phyloP scores from a whole-genome alignment of 2,888 invertebrate species.

The Alcis repandata region DNA sequence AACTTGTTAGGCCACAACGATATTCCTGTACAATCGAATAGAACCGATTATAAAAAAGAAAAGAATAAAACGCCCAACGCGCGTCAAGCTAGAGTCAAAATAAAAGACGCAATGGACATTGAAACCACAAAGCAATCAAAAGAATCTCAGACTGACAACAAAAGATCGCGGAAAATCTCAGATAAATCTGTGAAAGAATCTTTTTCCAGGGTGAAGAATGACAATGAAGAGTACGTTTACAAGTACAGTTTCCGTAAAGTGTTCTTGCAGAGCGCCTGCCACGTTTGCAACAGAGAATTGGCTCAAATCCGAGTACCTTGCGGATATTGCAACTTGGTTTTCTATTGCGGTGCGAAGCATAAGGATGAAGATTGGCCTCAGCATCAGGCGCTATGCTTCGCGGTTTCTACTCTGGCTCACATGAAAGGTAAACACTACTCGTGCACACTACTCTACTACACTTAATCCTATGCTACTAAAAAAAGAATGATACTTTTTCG shows the following conservation, averaged over 20 bases:
- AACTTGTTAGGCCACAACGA: conserved; percentile 84
- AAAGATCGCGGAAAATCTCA: conserved; percentile 53
- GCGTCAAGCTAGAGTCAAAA: conserved; percentile 75
- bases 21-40: conserved; percentile 86
- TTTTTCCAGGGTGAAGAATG: conserved; percentile 74
- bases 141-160: conserved; percentile 70
- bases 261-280: conserved; percentile 87
- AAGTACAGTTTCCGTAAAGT: conserved; percentile 89
- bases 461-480: too few relatives aligned
- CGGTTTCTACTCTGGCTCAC: conserved; percentile 86
- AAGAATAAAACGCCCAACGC: conserved; percentile 79
- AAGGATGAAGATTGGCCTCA: conserved; percentile 85
- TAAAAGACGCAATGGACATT: conserved; percentile 73
- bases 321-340: conserved; percentile 87
- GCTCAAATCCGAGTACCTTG: conserved; percentile 68
- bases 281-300: conserved; percentile 78
- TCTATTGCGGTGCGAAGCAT: conserved; percentile 88
- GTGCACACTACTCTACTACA: too few relatives aligned
- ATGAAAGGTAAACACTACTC: conserved; percentile 77
- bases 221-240: conserved; percentile 88
- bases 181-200: conserved; percentile 60
- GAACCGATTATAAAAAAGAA: conserved; percentile 82
- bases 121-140: conserved; percentile 65
- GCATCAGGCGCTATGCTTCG: conserved; percentile 88
- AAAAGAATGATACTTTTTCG: too few relatives aligned